Conservation (phyloP, 2,888 invertebrate species). For the Nasonovia ribisnigri region DNA sequence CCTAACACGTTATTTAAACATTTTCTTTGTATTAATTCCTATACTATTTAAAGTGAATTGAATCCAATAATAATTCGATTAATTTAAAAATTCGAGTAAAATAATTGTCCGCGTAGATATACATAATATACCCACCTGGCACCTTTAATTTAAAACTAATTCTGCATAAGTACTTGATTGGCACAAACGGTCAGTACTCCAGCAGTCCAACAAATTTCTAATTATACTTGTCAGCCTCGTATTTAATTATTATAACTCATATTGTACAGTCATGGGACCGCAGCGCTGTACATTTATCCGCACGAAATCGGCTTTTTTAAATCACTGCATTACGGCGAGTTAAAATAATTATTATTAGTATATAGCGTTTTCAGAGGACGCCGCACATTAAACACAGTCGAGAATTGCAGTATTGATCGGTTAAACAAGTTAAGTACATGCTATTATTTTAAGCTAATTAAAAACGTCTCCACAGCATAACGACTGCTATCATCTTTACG, state of each 20-base stretch:
- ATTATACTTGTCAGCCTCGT: background rate
- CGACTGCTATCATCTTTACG: conserved; percentile 40
- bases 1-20: background rate
- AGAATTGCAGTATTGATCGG: conserved; percentile 26
- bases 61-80: background rate
- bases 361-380: background rate
- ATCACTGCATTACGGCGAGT: background rate
- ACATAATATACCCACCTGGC: background rate
- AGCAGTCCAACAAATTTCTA: background rate
- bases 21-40: background rate
- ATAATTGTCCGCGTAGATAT: background rate
- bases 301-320: background rate
- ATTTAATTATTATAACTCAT: background rate
- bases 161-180: background rate
- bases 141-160: background rate
- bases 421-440: conserved; percentile 17
- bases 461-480: conserved; percentile 42
- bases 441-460: conserved; percentile 43
- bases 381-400: background rate
- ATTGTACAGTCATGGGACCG: background rate
- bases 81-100: too few species aligned
- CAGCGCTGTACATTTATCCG: background rate
- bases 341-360: background rate
- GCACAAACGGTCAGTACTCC: background rate
- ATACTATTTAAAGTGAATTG: background rate